Base-by-base conservation (phyloP, 2,888 invertebrate genomes). In the Synanthedon vespiformis region DNA sequence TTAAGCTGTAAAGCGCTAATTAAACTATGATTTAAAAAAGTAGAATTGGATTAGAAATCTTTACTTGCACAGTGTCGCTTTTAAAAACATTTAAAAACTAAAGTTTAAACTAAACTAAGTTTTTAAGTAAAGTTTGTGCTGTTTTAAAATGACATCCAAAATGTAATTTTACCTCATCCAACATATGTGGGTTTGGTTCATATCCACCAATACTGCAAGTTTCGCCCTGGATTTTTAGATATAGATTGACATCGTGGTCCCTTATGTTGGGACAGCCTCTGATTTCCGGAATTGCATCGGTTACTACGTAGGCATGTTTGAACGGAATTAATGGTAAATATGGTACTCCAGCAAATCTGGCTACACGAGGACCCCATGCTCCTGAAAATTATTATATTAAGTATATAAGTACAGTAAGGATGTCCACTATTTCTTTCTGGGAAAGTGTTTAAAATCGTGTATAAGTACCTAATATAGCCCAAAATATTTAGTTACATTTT, bases 261-360 rank as follows among this genome's bases (percentile, higher is more conserved):
- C 96, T 85, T 12, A 96, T 88, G 71, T 96, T 96, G 0, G 97
- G 96, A 55, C 92, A 77, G 49, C 92, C 91, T 53, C 92, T 87
- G 0, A 94, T 89, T 58, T 93, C 94, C 0, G 93, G 90, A 12
- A 96, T 92, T 0, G 90, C 88, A 56, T 96, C 95, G 1, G 94
- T 93, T 0, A 96, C 91, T 4, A 97, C 92, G 67, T 96, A 97
- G 0, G 96, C 92, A 71, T 97, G 97, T 67, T 95, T 95, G 90
- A 96, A 94, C 0, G 95, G 92, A 11, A 93, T 82, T 40, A 96
- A 63, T 0, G 97, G 97, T 12, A 97, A 88, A 0, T 92, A 72
- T 3, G 87, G 90, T 1, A 90, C 69, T 1, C 92, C 92, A 0
- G 91, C 91, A 80, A 90, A 90, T 58, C 90, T 83, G 0, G 92